Base-by-base conservation (phyloP, 2,113 vertebrate genomes). In the Saguinus midas region DNA sequence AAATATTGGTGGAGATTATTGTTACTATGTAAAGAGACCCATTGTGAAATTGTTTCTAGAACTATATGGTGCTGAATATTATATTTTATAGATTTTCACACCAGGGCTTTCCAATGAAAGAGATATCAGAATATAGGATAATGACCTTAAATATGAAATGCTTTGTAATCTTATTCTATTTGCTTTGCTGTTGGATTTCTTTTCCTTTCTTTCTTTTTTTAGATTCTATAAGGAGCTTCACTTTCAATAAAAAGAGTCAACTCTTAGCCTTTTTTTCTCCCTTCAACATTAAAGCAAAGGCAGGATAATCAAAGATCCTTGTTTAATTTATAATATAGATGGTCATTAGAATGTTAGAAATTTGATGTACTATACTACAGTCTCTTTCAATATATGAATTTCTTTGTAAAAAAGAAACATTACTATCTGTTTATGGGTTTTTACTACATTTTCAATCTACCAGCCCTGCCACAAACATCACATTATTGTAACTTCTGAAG, bases 321-420 rank as follows among this genome's bases (percentile, higher is more conserved):
- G 40, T 79, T 68, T 90, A 97, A 76, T 96, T 96, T 94, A 92
- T 80, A 90, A 64, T 68, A 92, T 64, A 64, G 21, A 43, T 32
- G 78, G 75, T 87, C 90, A 95, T 32, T 91, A 70, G 84, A 87
- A 37, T 81, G 78, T 85, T 90, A 88, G 95, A 61, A 92, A 92
- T 68, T 89, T 88, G 45, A 81, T 84, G 27, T 73, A 91, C 91
- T 78, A 58, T 81, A 29, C 43, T 14, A 78, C 32, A 75, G 25
- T 94, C 40, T 91, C 40, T 94, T 97, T 90, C 58, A 82, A 91
- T 92, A 61, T 85, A 76, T 93, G 43, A 66, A 90, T 95, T 97
- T 97, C 81, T 95, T 94, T 92, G 57, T 90, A 82, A 76, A 95
- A 94, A 96, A 79, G 90, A 94, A 87, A 92, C 68, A 87, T 90